A percentile compares a stretch with the other conserved stretches of the same genome.
Conservation (phyloP, 2,113 vertebrate genomes). For the Cranoglanis bouderius region DNA sequence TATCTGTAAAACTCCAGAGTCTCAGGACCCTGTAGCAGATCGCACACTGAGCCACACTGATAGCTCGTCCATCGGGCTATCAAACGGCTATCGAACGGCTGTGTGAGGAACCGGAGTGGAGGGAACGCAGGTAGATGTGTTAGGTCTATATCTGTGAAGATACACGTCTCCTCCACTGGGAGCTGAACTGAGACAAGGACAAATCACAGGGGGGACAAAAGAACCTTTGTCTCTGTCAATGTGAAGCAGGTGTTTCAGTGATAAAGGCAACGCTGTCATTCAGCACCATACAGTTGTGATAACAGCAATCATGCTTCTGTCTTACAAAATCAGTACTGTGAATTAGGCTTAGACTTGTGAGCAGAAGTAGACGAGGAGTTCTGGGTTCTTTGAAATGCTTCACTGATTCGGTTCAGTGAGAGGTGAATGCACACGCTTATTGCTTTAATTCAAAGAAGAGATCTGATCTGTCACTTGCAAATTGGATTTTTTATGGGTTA, state of each 20-base stretch:
- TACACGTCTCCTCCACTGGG: slow-evolving; percentile 9
- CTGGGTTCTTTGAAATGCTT: not conserved
- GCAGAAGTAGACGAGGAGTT: not conserved
- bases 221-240: slow-evolving; percentile 17
- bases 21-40: not conserved
- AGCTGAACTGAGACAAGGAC: slow-evolving; percentile 25
- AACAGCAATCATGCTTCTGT: slow-evolving; percentile 19
- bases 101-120: slow-evolving; percentile 1
- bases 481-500: not conserved
- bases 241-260: slow-evolving; percentile 23
- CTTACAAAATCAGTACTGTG: not conserved
- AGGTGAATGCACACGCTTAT: not conserved
- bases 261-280: slow-evolving; percentile 7
- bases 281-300: slow-evolving; percentile 5
- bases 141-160: slow-evolving; percentile 35
- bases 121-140: not conserved
- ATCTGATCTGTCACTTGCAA: not conserved
- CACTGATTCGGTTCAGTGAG: not conserved
- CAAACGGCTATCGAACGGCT: slow-evolving; percentile 12
- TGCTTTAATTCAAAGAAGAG: not conserved
- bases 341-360: slow-evolving; percentile 1
- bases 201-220: slow-evolving; percentile 34
- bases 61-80: not conserved
- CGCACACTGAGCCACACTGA: slow-evolving; percentile 1
- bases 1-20: not conserved